Percentiles rank a stretch among this genome's conserved stretches.
Conservation (phyloP, 2,888 invertebrate genomes). For the Altica lythri region DNA sequence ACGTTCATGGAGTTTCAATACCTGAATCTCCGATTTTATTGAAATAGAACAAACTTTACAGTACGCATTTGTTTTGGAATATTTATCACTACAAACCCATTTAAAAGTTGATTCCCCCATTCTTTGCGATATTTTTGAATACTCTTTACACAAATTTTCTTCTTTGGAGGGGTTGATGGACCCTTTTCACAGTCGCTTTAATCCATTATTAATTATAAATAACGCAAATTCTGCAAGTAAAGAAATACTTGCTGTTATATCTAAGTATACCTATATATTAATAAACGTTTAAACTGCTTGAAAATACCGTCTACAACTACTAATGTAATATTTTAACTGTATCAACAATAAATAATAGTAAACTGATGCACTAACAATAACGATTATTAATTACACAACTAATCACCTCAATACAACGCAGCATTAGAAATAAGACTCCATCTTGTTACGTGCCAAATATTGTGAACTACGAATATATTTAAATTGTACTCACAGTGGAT, state of each 20-base stretch:
- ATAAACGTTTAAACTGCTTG: background rate
- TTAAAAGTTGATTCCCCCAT: background rate
- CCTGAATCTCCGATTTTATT: background rate
- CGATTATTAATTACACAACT: no score
- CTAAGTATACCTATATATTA: background rate
- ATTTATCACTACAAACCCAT: background rate
- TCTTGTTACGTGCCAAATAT: no score
- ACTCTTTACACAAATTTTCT: background rate
- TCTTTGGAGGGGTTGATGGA: background rate
- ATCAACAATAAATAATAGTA: background rate
- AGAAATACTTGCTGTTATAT: background rate
- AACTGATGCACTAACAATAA: no score
- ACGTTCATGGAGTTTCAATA: background rate
- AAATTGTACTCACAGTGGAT: no score
- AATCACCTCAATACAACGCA: no score
- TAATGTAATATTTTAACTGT: background rate
- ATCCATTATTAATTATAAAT: background rate
- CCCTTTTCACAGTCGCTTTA: background rate
- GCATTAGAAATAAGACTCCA: no score
- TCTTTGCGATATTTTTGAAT: background rate
- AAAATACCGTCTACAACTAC: background rate
- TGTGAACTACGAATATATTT: no score
- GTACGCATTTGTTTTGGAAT: background rate
- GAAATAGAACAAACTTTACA: background rate
- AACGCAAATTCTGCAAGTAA: background rate